Conservation (phyloP, 2,797 vertebrate genomes). For the Cheirogaleus major region DNA sequence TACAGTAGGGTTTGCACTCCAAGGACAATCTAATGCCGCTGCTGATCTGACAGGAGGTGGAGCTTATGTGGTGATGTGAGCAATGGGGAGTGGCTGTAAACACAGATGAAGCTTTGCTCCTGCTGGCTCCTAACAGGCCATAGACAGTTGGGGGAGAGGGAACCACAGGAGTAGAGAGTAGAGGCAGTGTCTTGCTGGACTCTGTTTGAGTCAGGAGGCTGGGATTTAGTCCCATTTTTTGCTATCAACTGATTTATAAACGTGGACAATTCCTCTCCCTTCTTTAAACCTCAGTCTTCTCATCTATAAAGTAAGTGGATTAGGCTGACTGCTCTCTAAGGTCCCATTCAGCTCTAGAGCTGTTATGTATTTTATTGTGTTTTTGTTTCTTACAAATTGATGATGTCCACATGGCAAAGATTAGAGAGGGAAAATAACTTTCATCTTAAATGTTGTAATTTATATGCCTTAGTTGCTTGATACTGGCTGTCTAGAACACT, state of each 20-base stretch:
- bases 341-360: not conserved
- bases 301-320: slow-evolving; percentile 15
- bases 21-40: no score
- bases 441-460: not conserved
- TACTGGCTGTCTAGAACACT: not conserved
- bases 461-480: slow-evolving; percentile 11
- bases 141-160: no score
- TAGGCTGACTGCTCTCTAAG: not conserved
- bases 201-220: not conserved
- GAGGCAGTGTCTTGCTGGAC: not conserved
- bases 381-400: slow-evolving; percentile 49
- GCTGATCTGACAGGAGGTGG: no score
- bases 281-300: not conserved
- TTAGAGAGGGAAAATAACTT: slow-evolving; percentile 19
- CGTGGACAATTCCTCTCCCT: not conserved
- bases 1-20: no score
- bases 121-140: no score
- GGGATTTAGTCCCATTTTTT: not conserved
- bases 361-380: not conserved
- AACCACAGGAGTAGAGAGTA: not conserved
- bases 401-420: slow-evolving; percentile 1
- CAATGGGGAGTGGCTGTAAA: no score
- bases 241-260: not conserved
- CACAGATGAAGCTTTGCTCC: no score
- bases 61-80: no score